Evolutionary conservation across 2,888 invertebrate genomes (phyloP), one percentile per base, ranked within the genome.

Genomic region (Oxyteleia sp.): DNA sequence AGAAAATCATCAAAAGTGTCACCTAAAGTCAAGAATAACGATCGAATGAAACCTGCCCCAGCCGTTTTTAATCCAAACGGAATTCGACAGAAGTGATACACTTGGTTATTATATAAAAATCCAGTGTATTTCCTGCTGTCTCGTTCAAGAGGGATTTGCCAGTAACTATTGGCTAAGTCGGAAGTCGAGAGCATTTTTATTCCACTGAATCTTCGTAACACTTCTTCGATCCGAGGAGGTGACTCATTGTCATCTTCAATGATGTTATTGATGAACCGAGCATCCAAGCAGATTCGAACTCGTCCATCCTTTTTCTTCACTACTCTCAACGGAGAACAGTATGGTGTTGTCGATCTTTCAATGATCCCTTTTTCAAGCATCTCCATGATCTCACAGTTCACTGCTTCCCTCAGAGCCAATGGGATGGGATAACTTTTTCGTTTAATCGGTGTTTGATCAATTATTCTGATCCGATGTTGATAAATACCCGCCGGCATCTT

Each of bases 341-440:
- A 90, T 0, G 84, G 83, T 11, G 88, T 88, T 4, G 86, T 80
- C 7, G 86, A 86, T 49, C 87, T 47, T 45, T 86, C 86, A 18
- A 89, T 90, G 4, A 90, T 86, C 0, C 88, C 89, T 15, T 69
- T 29, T 4, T 81, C 41, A 13, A 89, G 51, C 88, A 91, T 88
- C 64, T 88, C 81, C 5, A 82, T 15, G 8, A 91, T 61, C 61
- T 84, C 85, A 5, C 74, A 41, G n/a, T 87, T 86, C 4, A 90
- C 87, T 4, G 78, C 85, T 5, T 74, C 45, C 5, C 90, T 63
- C 8, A 86, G 63, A 5, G 87, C 82, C 61, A 88, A 82, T 10
- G 90, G 89, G 2, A 91, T 78, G 0, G 90, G 89, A 69, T 91
- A 90, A n/a, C n/a, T n/a, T n/a, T n/a, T n/a, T n/a, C n/a, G n/a